phyloP scores from a whole-genome alignment of 2,888 invertebrate genomes.

The Nematopogon swammerdamellus region DNA sequence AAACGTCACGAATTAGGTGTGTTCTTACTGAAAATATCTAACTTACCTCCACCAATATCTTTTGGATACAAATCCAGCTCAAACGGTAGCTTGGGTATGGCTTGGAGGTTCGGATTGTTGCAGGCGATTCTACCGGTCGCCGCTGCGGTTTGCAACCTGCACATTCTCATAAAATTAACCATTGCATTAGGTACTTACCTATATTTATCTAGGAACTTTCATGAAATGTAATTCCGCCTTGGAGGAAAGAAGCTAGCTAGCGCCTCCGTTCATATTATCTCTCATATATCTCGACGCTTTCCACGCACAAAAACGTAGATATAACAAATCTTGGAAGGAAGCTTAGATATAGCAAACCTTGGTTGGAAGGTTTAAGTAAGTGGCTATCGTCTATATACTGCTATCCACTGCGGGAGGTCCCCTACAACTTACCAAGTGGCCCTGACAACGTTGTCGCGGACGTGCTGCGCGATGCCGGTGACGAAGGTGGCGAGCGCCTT shows the following conservation, averaged over 20 bases:
- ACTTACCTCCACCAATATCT: constrained; percentile 1
- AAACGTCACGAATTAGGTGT: too few species aligned
- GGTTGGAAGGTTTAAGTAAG: too few species aligned
- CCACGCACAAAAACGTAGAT: too few species aligned
- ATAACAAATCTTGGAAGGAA: too few species aligned
- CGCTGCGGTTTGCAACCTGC: constrained; percentile 44
- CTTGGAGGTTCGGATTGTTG: constrained; percentile 47
- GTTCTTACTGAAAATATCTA: too few species aligned
- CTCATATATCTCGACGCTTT: too few species aligned
- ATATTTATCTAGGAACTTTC: background rate
- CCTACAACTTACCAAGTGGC: constrained; percentile 47
- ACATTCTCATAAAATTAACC: background rate
- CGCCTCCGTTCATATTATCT: too few species aligned
- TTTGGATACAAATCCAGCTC: constrained; percentile 15
- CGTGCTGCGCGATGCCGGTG: constrained; percentile 34
- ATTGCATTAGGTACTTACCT: background rate
- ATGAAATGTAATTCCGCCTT: too few species aligned
- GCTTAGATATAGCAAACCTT: too few species aligned
- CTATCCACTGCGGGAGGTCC: too few species aligned
- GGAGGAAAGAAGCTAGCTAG: background rate
- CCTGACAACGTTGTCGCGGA: constrained; percentile 26
- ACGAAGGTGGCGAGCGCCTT: constrained; percentile 47
- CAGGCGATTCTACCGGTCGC: constrained; percentile 47
- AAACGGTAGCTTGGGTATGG: constrained; percentile 42
- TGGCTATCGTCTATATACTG: too few species aligned